Evolutionary conservation across 2,888 invertebrate genomes (phyloP).

Genomic region (Pyrrhosoma nymphula): DNA sequence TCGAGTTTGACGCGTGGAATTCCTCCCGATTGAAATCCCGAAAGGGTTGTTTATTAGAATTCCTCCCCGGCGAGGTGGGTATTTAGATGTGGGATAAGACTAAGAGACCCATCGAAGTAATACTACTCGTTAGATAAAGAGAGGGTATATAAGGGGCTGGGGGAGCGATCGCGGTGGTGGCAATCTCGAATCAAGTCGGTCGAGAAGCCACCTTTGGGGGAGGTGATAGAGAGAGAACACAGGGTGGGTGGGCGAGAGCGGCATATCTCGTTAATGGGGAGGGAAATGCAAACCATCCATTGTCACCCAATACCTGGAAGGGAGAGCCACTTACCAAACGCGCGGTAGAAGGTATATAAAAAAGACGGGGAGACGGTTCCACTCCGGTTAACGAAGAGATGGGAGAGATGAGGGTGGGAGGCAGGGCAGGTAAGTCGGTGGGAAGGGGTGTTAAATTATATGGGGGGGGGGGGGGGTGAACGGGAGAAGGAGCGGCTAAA

Average conservation of each 20-base stretch:
- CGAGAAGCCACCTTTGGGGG: neutral
- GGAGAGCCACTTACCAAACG: constrained; percentile 34
- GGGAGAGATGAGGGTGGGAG: neutral
- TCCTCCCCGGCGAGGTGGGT: neutral
- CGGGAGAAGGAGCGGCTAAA: neutral
- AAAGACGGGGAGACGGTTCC: constrained; percentile 7
- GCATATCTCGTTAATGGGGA: constrained; percentile 48
- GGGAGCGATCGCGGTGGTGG: neutral
- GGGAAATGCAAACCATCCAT: constrained; percentile 53
- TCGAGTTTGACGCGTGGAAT: neutral
- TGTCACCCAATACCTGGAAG: constrained; percentile 55
- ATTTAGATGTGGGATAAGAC: neutral
- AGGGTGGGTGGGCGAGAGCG: neutral
- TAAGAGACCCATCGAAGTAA: neutral
- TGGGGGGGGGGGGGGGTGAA: neutral
- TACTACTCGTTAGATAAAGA: neutral
- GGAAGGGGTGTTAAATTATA: neutral
- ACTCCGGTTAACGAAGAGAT: constrained; percentile 40
- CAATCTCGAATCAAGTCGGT: neutral
- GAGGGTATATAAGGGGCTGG: neutral
- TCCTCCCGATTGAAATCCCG: neutral
- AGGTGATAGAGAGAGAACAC: neutral
- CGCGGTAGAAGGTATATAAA: neutral
- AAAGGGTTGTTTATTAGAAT: constrained; percentile 22
- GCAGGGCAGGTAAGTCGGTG: neutral